Evolutionary conservation across 2,797 vertebrate genomes (phyloP).

Genomic region (Cuculus canorus): DNA sequence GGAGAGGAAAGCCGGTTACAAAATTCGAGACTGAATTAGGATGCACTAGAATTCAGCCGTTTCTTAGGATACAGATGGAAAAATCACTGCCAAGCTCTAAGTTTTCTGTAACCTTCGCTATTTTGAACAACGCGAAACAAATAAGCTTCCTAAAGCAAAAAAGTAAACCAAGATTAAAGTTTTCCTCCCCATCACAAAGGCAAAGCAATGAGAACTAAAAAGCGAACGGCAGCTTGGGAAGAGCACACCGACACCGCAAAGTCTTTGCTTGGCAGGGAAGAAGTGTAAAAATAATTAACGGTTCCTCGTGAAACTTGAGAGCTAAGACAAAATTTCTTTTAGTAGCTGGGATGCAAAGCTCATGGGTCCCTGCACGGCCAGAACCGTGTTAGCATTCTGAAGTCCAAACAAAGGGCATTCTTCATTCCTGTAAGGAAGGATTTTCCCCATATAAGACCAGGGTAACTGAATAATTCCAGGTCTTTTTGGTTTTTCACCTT

Average conservation of each 20-base stretch:
- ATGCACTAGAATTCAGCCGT: background rate
- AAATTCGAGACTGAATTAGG: background rate
- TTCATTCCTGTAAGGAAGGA: fast-evolving
- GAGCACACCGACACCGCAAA: background rate
- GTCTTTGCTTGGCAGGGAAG: background rate
- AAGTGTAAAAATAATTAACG: background rate
- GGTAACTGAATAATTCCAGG: fast-evolving
- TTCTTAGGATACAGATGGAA: background rate
- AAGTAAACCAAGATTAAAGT: background rate
- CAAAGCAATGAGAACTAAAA: background rate
- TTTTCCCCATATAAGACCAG: background rate
- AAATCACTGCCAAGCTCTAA: background rate
- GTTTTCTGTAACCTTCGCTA: background rate
- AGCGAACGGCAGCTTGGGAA: background rate
- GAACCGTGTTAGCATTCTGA: fast-evolving
- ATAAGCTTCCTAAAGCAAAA: background rate
- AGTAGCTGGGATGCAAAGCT: background rate
- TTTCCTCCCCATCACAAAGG: background rate
- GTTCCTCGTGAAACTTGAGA: background rate
- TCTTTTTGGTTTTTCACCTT: background rate
- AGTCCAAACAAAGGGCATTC: background rate
- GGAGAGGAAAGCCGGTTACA: background rate
- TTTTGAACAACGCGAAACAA: background rate
- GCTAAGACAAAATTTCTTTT: background rate
- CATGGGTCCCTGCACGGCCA: background rate